Conservation (phyloP, 2,888 invertebrate genomes). For the Yponomeuta malinellus region DNA sequence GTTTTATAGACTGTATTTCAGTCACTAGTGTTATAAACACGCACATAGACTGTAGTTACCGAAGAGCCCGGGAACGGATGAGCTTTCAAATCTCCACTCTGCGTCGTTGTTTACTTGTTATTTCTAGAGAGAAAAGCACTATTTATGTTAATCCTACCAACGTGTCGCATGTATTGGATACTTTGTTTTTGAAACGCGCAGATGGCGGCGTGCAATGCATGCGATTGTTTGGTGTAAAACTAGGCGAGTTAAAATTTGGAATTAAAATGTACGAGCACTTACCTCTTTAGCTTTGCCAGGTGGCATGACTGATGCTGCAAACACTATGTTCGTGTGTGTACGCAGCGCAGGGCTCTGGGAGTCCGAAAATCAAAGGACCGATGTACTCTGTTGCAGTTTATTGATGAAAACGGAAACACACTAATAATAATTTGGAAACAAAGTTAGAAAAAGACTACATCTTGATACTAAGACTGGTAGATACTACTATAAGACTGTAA, state of each 20-base stretch:
- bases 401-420: too few relatives aligned
- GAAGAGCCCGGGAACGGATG: conserved; percentile 23
- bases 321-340: too few relatives aligned
- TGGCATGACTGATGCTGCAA: not conserved
- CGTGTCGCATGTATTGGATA: not conserved
- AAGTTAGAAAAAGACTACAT: too few relatives aligned
- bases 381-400: too few relatives aligned
- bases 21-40: too few relatives aligned
- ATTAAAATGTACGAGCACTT: not conserved
- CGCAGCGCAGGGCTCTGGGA: too few relatives aligned
- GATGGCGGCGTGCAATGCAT: not conserved
- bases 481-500: too few relatives aligned
- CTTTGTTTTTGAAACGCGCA: not conserved
- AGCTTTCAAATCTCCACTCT: conserved; percentile 25
- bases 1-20: too few relatives aligned
- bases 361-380: too few relatives aligned
- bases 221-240: not conserved
- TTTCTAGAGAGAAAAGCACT: conserved; percentile 3
- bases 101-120: conserved; percentile 17
- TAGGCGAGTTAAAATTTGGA: not conserved
- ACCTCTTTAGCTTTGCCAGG: not conserved
- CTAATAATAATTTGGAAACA: too few relatives aligned
- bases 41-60: too few relatives aligned
- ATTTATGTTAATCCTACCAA: not conserved
- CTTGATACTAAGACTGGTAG: too few relatives aligned